These are phyloP conservation scores for Syngnathus rostellatus DNA, from an alignment of 2,797 vertebrate species.

Conservation along the genomic window DNA sequence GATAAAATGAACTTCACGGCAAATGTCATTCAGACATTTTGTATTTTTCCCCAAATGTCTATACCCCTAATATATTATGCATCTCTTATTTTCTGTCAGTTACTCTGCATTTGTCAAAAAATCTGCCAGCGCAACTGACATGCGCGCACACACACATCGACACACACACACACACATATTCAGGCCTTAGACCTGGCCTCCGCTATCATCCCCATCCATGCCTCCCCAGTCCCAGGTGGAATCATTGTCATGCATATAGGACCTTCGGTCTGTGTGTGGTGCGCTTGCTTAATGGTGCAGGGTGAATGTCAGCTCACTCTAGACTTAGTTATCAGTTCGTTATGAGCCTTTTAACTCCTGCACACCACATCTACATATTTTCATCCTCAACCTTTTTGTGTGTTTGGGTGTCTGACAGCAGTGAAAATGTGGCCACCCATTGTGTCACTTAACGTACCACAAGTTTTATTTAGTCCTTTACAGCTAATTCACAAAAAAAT, in stretches of 20 bases:
- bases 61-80: background rate
- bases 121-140: slow-evolving; percentile 30
- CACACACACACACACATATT: slow-evolving; percentile 12
- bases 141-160: slow-evolving; percentile 10
- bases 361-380: background rate
- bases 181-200: slow-evolving; percentile 9
- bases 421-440: background rate
- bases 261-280: slow-evolving; percentile 21
- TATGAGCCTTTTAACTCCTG: background rate
- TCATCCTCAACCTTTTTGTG: too few relatives aligned
- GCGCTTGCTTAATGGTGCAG: slow-evolving; percentile 13
- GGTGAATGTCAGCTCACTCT: slow-evolving; percentile 47
- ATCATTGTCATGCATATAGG: slow-evolving; percentile 57
- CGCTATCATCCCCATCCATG: slow-evolving; percentile 24
- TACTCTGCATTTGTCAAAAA: slow-evolving; percentile 37
- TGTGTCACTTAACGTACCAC: background rate
- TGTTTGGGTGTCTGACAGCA: background rate
- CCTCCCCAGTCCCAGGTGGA: slow-evolving; percentile 13
- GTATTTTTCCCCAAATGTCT: background rate
- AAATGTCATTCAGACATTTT: background rate
- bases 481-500: too few relatives aligned
- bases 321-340: background rate
- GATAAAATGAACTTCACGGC: background rate
- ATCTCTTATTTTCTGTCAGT: slow-evolving; percentile 12
- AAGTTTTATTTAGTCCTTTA: too few relatives aligned